Base-by-base conservation (phyloP, 2,888 invertebrate species). In the Leistus spinibarbis region DNA sequence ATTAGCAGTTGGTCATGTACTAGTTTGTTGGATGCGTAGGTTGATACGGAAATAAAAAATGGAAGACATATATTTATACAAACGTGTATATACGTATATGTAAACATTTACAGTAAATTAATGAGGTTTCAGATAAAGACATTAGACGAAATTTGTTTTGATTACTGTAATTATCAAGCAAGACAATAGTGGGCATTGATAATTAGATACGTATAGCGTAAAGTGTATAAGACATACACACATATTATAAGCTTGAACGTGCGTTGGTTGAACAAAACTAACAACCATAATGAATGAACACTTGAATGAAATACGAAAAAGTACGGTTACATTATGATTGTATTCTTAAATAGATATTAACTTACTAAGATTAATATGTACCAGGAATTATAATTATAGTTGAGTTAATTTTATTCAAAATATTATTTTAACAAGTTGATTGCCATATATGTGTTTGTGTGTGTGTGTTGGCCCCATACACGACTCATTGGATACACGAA, bases 71-170 rank as follows among this genome's bases (percentile, higher is more conserved):
- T 60, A 57, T 27, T 22, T n/a, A n/a, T n/a, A 57, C n/a, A 56
- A 22, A 69, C 69, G 60, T 20, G 22, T 53, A 60, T 27, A 69
- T 53, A 63, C 63, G 63, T 23, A 64, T 40, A 65, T 40, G 20
- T 66, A 64, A n/a, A 71, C 56, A 64, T 73, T 56, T 66, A 73
- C 73, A n/a, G n/a, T n/a, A 73, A 73, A 73, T 73, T 73, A 73
- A 73, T 73, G 73, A 73, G 73, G 67, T 67, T 60, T 67, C 53
- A 73, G 66, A 73, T 73, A 60, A 56, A 73, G 73, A 73, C 73
- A 73, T 73, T 67, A 73, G 54, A 66, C 57, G 62, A 73, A 73
- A 73, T 73, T 73, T 67, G 73, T 73, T 73, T 73, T 67, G 72
- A 72, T 72, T 63, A 72, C 72, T 27, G 72, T 72, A 65, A 72